Evolutionary conservation across 1,140 invertebrate genomes (phyloP).

Genomic region (Paralvinella palmiformis): DNA sequence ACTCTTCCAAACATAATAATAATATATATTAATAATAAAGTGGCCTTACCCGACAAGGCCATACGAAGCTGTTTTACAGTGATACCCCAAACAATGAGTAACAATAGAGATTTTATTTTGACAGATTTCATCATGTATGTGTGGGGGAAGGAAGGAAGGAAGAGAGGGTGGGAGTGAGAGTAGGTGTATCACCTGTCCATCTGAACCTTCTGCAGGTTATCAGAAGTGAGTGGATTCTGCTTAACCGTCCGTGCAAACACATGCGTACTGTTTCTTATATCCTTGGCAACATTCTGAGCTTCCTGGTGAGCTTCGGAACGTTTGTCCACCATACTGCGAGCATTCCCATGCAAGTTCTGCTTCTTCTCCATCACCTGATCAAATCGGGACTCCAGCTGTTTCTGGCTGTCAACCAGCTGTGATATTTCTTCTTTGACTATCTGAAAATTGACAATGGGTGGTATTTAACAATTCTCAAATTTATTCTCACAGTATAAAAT

Average conservation of each 20-base stretch:
- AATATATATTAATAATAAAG: not conserved
- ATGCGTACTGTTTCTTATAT: slow-evolving; percentile 42
- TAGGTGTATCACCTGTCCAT: slow-evolving; percentile 47
- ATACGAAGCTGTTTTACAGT: too few species aligned
- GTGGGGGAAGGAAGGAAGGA: too few species aligned
- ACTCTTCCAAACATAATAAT: not conserved
- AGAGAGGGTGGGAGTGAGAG: too few species aligned
- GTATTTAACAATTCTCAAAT: not conserved
- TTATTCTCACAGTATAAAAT: too few species aligned
- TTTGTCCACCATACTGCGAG: not conserved
- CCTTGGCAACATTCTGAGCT: slow-evolving; percentile 21
- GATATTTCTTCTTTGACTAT: slow-evolving; percentile 39
- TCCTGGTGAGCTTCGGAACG: not conserved
- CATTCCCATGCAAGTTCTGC: not conserved
- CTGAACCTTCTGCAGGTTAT: slow-evolving; percentile 46
- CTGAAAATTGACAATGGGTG: slow-evolving; percentile 21
- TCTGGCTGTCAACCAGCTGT: slow-evolving; percentile 34
- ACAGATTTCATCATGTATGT: not conserved
- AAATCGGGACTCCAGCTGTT: slow-evolving; percentile 29
- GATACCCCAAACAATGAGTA: too few species aligned
- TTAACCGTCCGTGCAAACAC: slow-evolving; percentile 40
- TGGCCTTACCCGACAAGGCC: too few species aligned
- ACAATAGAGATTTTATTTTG: not conserved
- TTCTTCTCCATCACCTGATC: not conserved
- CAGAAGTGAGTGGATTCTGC: slow-evolving; percentile 44